A percentile compares a stretch with the other conserved stretches of the same genome.
Evolutionary conservation across 2,113 vertebrate species (phyloP).

Genomic region (Sterrhoptilus dennistouni): DNA sequence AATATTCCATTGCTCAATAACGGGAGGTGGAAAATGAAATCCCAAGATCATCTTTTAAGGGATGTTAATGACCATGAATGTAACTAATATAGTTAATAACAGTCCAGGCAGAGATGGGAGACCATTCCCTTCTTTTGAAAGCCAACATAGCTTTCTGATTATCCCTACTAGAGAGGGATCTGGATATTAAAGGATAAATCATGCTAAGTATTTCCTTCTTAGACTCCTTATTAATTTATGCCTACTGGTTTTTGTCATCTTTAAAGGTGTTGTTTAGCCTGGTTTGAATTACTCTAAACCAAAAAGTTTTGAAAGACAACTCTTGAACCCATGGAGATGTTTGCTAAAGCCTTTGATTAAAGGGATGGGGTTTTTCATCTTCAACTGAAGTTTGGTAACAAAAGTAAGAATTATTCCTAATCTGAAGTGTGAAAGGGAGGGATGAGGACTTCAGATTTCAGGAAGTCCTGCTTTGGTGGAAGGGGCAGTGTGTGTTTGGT

Average conservation of each 20-base stretch:
- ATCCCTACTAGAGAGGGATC: constrained; percentile 25
- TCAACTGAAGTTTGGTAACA: neutral
- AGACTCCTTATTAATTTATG: constrained; percentile 16
- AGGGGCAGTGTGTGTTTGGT: accelerated
- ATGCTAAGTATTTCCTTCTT: constrained; percentile 49
- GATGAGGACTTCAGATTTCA: neutral
- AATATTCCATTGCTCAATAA: constrained; percentile 54
- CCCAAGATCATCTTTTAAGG: constrained; percentile 24
- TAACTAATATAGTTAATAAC: constrained; percentile 39
- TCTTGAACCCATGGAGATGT: neutral
- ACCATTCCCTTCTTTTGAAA: constrained; percentile 6
- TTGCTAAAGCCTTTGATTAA: constrained; percentile 39
- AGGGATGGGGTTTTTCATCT: neutral
- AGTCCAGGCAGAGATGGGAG: constrained; percentile 20
- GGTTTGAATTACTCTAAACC: constrained; percentile 43
- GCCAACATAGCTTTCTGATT: constrained; percentile 57
- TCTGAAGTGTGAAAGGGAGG: neutral
- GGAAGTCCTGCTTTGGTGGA: neutral
- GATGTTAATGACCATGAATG: constrained; percentile 42
- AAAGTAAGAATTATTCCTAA: constrained; percentile 5
- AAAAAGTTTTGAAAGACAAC: neutral
- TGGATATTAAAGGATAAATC: constrained; percentile 44
- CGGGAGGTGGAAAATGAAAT: constrained; percentile 43
- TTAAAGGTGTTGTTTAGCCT: constrained; percentile 59
- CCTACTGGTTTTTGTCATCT: constrained; percentile 31